Base-by-base conservation (phyloP, 1,140 invertebrate species). In the Apis cerana region DNA sequence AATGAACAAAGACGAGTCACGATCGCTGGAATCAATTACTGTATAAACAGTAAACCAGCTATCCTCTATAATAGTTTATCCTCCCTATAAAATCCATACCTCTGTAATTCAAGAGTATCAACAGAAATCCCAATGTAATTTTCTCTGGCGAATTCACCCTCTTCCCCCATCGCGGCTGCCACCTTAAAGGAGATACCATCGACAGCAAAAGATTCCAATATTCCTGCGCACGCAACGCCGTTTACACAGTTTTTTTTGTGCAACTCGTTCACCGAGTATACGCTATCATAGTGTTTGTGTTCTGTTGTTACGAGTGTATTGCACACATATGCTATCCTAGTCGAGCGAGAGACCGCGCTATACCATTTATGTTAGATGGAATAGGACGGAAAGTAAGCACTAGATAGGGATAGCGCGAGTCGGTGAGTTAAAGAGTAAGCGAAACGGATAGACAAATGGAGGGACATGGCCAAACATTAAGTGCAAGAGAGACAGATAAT, bases 171-270 rank as follows among this genome's bases (percentile, higher is more conserved):
- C 12, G 33, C 50, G 21, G 17, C 56, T 56, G 43, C 72, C 59
- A n/a, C 54, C 85, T 83, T 76, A 86, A 86, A 87, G 81, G 78
- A 87, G 72, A 87, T 84, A 75, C 52, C 72, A 81, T 86, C 85
- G 85, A 77, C 21, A 64, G 43, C 33, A 74, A 59, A 72, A 70
- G 72, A 87, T 80, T 83, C 76, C 81, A 72, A 84, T 78, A 80
- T 84, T 71, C 59, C 48, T 70, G 33, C 61, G 72, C 72, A 62
- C 75, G 71, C 81, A 86, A 86, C 85, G 64, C 52, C 76, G 82
- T 87, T 87, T 87, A 84, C 77, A 58, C 33, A 76, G 72, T 68
- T 87, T 43, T 87, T 43, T 87, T 76, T 76, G 33, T 80, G 62
- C 72, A 48, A 86, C 52, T 85, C 79, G 64, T 77, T 78, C 65